Evolutionary conservation across 1,140 invertebrate species (phyloP), one percentile per base, ranked within the genome.

Genomic region (Ptiloglossa arizonensis): DNA sequence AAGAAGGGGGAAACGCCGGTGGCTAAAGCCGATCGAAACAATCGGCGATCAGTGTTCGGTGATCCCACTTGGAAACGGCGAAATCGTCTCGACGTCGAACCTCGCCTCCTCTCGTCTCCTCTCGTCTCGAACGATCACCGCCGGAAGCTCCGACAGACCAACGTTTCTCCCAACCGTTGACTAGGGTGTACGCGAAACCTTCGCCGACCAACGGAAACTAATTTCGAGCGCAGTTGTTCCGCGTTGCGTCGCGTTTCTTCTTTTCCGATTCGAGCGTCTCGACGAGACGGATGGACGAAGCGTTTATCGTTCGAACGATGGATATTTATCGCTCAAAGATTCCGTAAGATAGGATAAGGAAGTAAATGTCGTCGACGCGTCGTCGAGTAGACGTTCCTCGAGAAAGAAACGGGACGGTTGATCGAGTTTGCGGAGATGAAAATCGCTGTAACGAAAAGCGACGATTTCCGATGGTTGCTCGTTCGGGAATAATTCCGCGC

Each of bases 21-120:
- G 74, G 73, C 44, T 81, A 85, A 86, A 86, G 83, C 75, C 83
- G 84, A 86, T 86, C 85, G 80, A 86, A 86, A 86, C 83, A 86
- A 86, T 86, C 83, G 83, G 44, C 83, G 83, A 86, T 86, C 84
- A 79, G 66, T 86, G 84, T 85, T 85, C 75, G 71, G 67, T 86
- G 83, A 86, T 86, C 80, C 75, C 62, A 35, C 38, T 84, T 63
- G 79, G 75, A 82, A 86, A 85, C 82, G 54, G 79, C 46, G 64
- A 71, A 71, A 77, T 78, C 68, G 60, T 78, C 79, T 78, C 67
- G 52, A 72, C 79, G 63, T 72, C 67, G 57, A 54, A 41, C 60
- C 38, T 32, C 19, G 11, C 46, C 38, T 27, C 46, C 38, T 27
- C 8, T 27, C 8, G 22, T 22, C 32, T 48, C 27, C n/a, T 32